A percentile compares a stretch with the other conserved stretches of the same genome.
Evolutionary conservation across 2,888 invertebrate genomes (phyloP).

Genomic region (Selenia dentaria): DNA sequence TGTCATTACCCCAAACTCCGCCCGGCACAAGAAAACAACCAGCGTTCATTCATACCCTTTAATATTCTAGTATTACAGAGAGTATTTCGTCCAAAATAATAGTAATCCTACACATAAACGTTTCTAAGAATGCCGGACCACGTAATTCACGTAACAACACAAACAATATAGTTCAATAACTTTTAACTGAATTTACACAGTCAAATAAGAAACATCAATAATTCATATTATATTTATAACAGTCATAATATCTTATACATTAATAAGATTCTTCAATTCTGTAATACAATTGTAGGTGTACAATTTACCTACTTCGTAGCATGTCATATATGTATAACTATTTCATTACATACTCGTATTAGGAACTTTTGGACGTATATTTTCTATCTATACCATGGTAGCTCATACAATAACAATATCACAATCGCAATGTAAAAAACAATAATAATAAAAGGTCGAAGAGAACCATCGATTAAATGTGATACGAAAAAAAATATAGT

Average conservation of each 20-base stretch:
- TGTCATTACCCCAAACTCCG: slow-evolving; percentile 32
- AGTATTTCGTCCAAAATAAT: slow-evolving; percentile 28
- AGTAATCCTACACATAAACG: slow-evolving; percentile 22
- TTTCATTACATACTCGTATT: slow-evolving; percentile 22
- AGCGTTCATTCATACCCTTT: slow-evolving; percentile 51
- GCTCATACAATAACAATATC: slow-evolving; percentile 13
- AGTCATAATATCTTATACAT: no score
- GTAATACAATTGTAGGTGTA: no score
- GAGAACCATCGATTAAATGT: slow-evolving; percentile 10
- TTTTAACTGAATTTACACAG: background rate
- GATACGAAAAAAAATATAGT: slow-evolving; percentile 19
- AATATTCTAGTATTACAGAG: slow-evolving; percentile 46
- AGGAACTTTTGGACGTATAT: slow-evolving; percentile 45
- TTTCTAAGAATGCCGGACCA: no score
- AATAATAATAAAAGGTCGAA: no score
- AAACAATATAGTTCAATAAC: slow-evolving; percentile 1
- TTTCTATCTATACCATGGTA: slow-evolving; percentile 17
- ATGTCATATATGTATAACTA: no score
- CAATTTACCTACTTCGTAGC: no score
- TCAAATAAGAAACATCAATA: background rate
- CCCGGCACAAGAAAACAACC: slow-evolving; percentile 42
- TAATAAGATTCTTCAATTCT: no score
- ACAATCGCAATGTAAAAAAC: background rate
- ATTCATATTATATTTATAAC: background rate
- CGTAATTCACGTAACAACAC: no score